Evolutionary conservation across 2,113 vertebrate genomes (phyloP).

Genomic region (Dipodomys ordii): DNA sequence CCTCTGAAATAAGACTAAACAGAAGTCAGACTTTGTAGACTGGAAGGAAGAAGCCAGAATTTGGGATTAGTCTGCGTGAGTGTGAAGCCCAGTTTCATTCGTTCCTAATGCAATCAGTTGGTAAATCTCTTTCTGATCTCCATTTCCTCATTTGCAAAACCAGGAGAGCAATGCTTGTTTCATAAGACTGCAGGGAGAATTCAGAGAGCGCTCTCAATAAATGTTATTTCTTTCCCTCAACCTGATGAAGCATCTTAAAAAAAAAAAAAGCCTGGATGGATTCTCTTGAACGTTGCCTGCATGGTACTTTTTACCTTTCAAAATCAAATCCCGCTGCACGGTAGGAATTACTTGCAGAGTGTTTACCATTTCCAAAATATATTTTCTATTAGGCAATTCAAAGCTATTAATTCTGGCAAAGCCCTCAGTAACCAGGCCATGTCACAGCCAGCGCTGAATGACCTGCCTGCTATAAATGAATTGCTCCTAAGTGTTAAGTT

Average conservation of each 20-base stretch:
- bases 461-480: constrained; percentile 24
- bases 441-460: not conserved
- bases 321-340: constrained; percentile 3
- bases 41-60: not conserved
- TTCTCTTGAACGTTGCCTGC: not conserved
- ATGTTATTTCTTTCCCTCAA: not conserved
- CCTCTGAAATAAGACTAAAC: not conserved
- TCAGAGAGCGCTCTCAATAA: not conserved
- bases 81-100: not conserved
- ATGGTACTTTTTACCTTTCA: not conserved
- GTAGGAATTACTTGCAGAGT: not conserved
- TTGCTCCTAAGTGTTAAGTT: constrained; percentile 57
- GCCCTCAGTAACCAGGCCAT: constrained; percentile 37
- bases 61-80: not conserved
- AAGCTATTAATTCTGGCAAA: constrained; percentile 58
- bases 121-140: not conserved
- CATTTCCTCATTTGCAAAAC: not conserved
- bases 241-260: not conserved
- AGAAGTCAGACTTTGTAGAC: not conserved
- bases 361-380: constrained; percentile 64
- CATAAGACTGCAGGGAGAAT: not conserved
- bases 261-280: not conserved
- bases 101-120: not conserved
- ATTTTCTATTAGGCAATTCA: constrained; percentile 72
- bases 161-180: not conserved